phyloP scores from a whole-genome alignment of 2,888 invertebrate genomes.

The Catocala sponsa region DNA sequence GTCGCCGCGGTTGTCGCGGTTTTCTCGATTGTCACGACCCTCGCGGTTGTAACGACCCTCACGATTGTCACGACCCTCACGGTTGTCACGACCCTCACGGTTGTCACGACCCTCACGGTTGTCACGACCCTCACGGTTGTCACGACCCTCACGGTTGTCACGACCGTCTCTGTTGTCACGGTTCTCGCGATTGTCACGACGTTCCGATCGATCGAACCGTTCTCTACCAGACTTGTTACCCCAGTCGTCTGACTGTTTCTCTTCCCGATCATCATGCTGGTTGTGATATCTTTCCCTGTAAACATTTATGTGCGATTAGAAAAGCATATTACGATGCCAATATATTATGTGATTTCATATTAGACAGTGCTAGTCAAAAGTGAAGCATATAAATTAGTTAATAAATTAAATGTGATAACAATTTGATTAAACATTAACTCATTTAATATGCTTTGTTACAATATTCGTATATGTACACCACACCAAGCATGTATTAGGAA shows the following conservation, averaged over 20 bases:
- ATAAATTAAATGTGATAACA: neutral
- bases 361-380: slow-evolving; percentile 17
- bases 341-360: neutral
- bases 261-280: slow-evolving; percentile 66
- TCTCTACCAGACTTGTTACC: slow-evolving; percentile 54
- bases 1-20: slow-evolving; percentile 33
- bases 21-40: slow-evolving; percentile 43
- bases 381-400: slow-evolving; percentile 30
- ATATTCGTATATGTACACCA: slow-evolving; percentile 51
- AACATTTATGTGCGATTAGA: slow-evolving; percentile 15
- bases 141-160: too few relatives aligned
- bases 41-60: slow-evolving; percentile 34
- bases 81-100: slow-evolving; percentile 31
- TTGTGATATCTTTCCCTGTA: slow-evolving; percentile 53
- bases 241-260: slow-evolving; percentile 64
- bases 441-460: slow-evolving; percentile 20
- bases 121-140: slow-evolving; percentile 32
- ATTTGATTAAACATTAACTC: neutral
- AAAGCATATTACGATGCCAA: neutral
- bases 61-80: slow-evolving; percentile 37
- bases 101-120: slow-evolving; percentile 30
- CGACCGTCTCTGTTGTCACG: too few relatives aligned
- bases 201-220: slow-evolving; percentile 45
- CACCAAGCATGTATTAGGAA: slow-evolving; percentile 60
- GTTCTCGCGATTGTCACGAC: slow-evolving; percentile 28